A percentile compares a stretch with the other conserved stretches of the same genome.
These are phyloP conservation scores for Galerucella pusilla DNA, from an alignment of 2,888 invertebrate species.

Conservation along the genomic window DNA sequence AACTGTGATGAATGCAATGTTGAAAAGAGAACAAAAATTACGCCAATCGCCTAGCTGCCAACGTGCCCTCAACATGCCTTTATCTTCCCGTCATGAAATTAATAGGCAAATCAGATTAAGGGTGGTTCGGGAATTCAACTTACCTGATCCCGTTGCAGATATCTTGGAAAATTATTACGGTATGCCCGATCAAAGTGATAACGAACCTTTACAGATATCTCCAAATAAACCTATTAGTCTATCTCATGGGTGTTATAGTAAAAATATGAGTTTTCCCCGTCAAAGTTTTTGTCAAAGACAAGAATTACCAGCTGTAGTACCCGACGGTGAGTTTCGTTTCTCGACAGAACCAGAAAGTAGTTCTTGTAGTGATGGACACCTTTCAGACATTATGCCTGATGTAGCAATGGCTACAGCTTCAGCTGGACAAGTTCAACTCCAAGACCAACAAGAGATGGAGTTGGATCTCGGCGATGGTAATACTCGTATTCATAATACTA, in stretches of 20 bases:
- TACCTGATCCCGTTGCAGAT: slow-evolving; percentile 89
- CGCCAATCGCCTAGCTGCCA: slow-evolving; percentile 82
- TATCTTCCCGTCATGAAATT: slow-evolving; percentile 82
- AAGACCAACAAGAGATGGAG: slow-evolving; percentile 74
- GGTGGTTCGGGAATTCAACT: slow-evolving; percentile 92
- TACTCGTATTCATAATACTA: slow-evolving; percentile 69
- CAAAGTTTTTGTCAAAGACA: slow-evolving; percentile 67
- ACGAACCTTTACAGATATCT: slow-evolving; percentile 63
- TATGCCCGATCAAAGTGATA: slow-evolving; percentile 60
- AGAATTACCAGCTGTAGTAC: slow-evolving; percentile 74
- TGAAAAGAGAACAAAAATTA: slow-evolving; percentile 86
- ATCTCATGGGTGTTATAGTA: slow-evolving; percentile 67
- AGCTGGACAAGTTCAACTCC: slow-evolving; percentile 75
- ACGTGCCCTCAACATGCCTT: slow-evolving; percentile 79
- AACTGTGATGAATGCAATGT: slow-evolving; percentile 80
- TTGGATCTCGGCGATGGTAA: slow-evolving; percentile 89
- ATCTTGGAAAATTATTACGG: slow-evolving; percentile 72
- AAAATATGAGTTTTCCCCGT: slow-evolving; percentile 74
- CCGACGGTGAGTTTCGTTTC: slow-evolving; percentile 70
- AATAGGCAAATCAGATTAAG: slow-evolving; percentile 83
- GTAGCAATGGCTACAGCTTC: slow-evolving; percentile 91
- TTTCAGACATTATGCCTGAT: slow-evolving; percentile 89
- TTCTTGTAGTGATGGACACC: slow-evolving; percentile 75
- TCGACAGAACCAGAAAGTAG: slow-evolving; percentile 67
- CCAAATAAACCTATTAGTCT: slow-evolving; percentile 57